phyloP scores from a whole-genome alignment of 2,113 vertebrate genomes.

The Peromyscus maniculatus region DNA sequence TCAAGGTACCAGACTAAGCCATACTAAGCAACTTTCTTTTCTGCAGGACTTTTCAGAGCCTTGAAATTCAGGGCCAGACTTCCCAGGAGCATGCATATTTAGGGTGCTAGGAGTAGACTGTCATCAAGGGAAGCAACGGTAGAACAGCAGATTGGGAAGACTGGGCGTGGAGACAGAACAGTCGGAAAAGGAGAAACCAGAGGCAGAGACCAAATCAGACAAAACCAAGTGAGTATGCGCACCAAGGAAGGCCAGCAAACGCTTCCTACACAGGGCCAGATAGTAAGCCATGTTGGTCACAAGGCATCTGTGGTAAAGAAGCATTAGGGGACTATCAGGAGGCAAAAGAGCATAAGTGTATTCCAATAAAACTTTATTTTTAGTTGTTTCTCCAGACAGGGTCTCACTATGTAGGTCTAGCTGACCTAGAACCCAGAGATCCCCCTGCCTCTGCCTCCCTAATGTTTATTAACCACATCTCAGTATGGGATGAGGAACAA shows the following conservation, averaged over 20 bases:
- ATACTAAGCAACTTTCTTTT: not conserved
- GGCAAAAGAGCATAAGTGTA: not conserved
- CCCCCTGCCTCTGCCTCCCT: not conserved
- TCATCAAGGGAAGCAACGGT: not conserved
- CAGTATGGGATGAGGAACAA: not conserved
- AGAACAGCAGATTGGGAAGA: not conserved
- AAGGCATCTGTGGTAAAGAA: not conserved
- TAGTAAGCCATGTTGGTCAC: not conserved
- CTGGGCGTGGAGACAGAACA: not conserved
- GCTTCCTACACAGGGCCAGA: constrained; percentile 30
- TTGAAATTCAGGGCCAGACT: not conserved
- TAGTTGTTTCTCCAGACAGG: not conserved
- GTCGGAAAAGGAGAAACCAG: not conserved
- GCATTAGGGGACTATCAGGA: not conserved
- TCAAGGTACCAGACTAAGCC: not conserved
- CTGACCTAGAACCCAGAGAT: not conserved
- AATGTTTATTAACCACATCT: not conserved
- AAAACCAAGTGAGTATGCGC: not conserved
- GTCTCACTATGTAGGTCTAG: not conserved
- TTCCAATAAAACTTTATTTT: constrained; percentile 35
- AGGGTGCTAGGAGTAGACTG: not conserved
- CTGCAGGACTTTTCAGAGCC: constrained; percentile 39
- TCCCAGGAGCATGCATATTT: not conserved
- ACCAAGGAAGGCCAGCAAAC: not conserved
- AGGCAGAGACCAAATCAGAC: not conserved